phyloP scores from a whole-genome alignment of 2,888 invertebrate species.

The Stenodera caucasica region DNA sequence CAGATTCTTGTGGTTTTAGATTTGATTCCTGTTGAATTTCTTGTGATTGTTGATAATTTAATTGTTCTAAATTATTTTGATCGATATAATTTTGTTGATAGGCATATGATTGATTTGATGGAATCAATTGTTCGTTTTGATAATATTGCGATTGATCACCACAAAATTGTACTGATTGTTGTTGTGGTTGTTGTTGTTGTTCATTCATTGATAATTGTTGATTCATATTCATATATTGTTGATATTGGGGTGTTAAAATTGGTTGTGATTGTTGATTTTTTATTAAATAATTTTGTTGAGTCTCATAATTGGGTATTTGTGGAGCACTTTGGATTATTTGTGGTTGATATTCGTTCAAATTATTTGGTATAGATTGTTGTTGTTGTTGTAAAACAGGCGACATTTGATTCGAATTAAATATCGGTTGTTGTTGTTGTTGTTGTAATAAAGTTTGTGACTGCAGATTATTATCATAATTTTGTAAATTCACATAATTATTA shows the following conservation, averaged over 20 bases:
- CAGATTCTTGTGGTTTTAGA: not conserved
- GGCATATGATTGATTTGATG: not conserved
- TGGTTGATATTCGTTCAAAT: not conserved
- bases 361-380: not conserved
- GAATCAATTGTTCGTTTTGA: not conserved
- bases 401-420: not conserved
- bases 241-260: not conserved
- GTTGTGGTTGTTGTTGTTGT: not conserved
- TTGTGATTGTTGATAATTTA: not conserved
- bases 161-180: not conserved
- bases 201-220: not conserved
- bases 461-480: not conserved
- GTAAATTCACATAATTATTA: not conserved
- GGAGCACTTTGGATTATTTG: constrained; percentile 7
- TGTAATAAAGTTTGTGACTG: not conserved
- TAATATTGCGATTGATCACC: not conserved
- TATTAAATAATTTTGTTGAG: not conserved
- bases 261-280: not conserved
- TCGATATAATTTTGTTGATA: not conserved
- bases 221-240: not conserved
- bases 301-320: not conserved
- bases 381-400: not conserved
- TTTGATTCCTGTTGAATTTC: not conserved
- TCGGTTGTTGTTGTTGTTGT: not conserved
- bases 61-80: not conserved